Base-by-base conservation (phyloP, 2,888 invertebrate genomes). In the Axea sp. region DNA sequence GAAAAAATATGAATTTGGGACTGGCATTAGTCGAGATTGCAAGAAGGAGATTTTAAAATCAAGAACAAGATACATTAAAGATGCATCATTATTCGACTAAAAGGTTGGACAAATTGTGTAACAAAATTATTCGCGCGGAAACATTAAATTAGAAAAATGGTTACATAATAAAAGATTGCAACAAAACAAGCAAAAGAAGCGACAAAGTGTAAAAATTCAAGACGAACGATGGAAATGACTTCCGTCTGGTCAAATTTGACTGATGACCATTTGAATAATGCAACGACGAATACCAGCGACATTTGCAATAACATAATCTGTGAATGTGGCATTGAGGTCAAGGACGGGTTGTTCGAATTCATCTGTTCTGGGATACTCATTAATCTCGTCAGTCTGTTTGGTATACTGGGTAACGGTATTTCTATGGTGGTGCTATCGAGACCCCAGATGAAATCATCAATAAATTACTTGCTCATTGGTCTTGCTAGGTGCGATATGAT, bases 381-480 rank as follows among this genome's bases (percentile, higher is more conserved):
- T 62, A 96, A 95, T 87, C 88, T 92, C 41, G 92, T 97, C 80
- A 95, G 95, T 65, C 88, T 94, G 15, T 92, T 94, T 81, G 98
- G 97, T 3, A 92, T 97, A 73, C 90, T 96, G 35, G 98, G 97
- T 76, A 98, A 97, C 88, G 91, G 95, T 64, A 93, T 98, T 60
- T 93, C 97, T 30, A 95, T 96, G 90, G 92, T 97, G 72, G 96
- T 97, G 80, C 90, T 97, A 49, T 95, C 96, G 65, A 92, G 96
- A 57, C 96, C 97, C 14, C 95, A 97, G 88, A 98, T 98, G 98
- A 92, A 95, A 82, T 96, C 96, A 67, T 97, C 97, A 84, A 96
- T 98, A 84, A 98, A 98, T 89, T 96, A 96, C 88, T 92, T 98
- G 84, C 91, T 99, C 71, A 95, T 96, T 77, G 97, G 97, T 2